These are phyloP conservation scores for Semaprochilodus insignis DNA, from an alignment of 2,797 vertebrate genomes.

Conservation along the genomic window DNA sequence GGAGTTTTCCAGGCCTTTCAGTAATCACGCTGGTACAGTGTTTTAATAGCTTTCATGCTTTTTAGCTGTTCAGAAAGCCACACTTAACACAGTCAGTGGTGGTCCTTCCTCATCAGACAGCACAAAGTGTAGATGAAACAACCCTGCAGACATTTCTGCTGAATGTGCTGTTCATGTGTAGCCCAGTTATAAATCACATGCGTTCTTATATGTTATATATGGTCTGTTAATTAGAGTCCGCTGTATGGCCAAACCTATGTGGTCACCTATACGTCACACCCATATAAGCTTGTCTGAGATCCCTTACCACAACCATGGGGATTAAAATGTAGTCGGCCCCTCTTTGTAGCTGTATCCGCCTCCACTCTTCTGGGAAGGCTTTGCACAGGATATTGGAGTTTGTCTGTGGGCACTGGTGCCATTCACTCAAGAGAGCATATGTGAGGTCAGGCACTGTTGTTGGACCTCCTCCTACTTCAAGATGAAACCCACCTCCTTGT, in stretches of 20 bases:
- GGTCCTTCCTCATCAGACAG: not conserved
- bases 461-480: too few species aligned
- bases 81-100: not conserved
- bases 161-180: not conserved
- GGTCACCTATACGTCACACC: too few species aligned
- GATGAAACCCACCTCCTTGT: too few species aligned
- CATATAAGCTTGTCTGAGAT: too few species aligned
- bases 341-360: too few species aligned
- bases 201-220: not conserved
- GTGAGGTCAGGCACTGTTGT: too few species aligned
- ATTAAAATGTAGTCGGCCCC: too few species aligned
- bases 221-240: not conserved
- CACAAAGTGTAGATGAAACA: not conserved
- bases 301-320: too few species aligned
- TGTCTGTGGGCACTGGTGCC: too few species aligned
- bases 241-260: not conserved
- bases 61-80: not conserved
- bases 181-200: not conserved
- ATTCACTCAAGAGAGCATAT: too few species aligned
- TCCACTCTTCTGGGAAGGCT: too few species aligned
- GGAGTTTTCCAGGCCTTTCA: not conserved
- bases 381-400: too few species aligned
- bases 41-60: not conserved
- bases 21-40: not conserved
- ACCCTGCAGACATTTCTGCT: not conserved